Evolutionary conservation across 2,797 vertebrate species (phyloP), one percentile per base, ranked within the genome.

Genomic region (Bradypodion pumilum): DNA sequence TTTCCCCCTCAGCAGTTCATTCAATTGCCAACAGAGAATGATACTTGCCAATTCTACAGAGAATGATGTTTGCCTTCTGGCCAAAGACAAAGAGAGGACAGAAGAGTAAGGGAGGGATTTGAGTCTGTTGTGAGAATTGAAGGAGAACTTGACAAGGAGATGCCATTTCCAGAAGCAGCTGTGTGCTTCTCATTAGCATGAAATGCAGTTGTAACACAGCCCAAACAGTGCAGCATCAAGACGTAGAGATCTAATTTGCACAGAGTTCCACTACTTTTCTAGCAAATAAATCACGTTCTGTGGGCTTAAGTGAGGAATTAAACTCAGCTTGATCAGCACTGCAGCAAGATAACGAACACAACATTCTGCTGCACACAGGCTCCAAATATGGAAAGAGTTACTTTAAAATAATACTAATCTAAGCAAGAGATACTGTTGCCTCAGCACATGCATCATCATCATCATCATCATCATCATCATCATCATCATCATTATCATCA

Each of bases 401-500:
- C 89, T 85, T 90, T 74, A 85, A 89, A 81, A 80, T 70, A 81
- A 76, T 37, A 46, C 86, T 77, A 0, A 44, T 85, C 80, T 81
- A 81, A 93, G 79, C 1, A 1, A 91, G 85, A 92, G 84, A 87
- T 85, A 88, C 62, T 75, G 27, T 79, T 75, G 72, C 52, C 73
- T 87, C 75, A 85, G 81, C 85, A 90, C 85, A 90, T 85, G 74
- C 85, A 92, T n/a, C n/a, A 89, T 88, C 83, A 80, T n/a, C n/a
- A n/a, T n/a, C n/a, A n/a, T n/a, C 84, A 92, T n/a, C n/a, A 89
- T 88, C 83, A 80, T 49, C 37, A n/a, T n/a, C n/a, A n/a, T n/a
- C n/a, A n/a, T n/a, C 85, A 92, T n/a, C n/a, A 89, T 88, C 83
- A 80, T n/a, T n/a, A n/a, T n/a, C n/a, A n/a, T n/a, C 84, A 92